Base-by-base conservation (phyloP, 2,113 vertebrate species). In the Leptocoma aspasia region DNA sequence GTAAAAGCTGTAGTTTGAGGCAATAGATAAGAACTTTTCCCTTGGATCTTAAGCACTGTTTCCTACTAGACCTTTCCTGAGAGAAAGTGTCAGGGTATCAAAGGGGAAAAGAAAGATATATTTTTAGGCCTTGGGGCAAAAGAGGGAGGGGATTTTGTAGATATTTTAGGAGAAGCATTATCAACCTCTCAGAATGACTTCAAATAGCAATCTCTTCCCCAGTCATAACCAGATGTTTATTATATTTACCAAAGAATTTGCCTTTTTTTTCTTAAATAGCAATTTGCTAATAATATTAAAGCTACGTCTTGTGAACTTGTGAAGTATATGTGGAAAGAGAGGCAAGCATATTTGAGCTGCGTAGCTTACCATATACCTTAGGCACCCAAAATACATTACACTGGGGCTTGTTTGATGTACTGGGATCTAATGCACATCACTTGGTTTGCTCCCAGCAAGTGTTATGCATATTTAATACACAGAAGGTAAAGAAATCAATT, bases 21-120 rank as follows among this genome's bases (percentile, higher is more conserved):
- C 69, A 59, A 82, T 2, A 95, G 95, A 95, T 94, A 97, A 96
- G 88, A 88, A 93, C 44, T 33, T 82, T 81, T 92, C 47, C 61
- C 81, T 91, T 47, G 66, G 27, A 93, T 91, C 45, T 66, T n/a
- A 72, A 89, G 69, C 30, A 76, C 39, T 60, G 33, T 72, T 94
- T 76, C 80, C 27, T 47, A 69, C 21, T 54, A 50, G 47, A 82
- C 23, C 23, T 86, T 52, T 64, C 44, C 45, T 94, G 49, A 59
- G 49, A 94, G 65, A 90, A 85, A 82, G 27, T 70, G 64, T 92
- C 57, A 88, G 23, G 44, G 49, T 81, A 84, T 95, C 85, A 96
- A 96, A 96, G 82, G 35, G 28, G 54, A 84, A 61, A 94, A 61
- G 13, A 86, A 75, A 39, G 21, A 63, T 15, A 13, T 56, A 13